Evolutionary conservation across 2,888 invertebrate species (phyloP), one percentile per base, ranked within the genome.

Genomic region (Willowsia nigromaculata): DNA sequence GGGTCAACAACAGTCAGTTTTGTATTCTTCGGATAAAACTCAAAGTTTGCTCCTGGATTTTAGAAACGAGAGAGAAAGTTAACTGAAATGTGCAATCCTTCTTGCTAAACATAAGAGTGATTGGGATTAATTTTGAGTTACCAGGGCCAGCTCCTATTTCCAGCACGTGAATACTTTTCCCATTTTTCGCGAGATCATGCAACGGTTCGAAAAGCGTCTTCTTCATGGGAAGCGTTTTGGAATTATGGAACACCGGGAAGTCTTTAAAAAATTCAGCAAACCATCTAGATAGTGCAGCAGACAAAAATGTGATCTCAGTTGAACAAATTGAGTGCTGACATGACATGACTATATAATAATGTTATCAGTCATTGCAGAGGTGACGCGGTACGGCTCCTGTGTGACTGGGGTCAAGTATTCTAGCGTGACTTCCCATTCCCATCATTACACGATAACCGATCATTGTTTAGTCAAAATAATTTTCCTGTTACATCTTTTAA

Each of bases 61-160:
- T 43, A 1, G 43, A 6, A 40, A 22, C 15, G 15, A 40, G 43
- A 43, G 1, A 37, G 7, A 37, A 43, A 43, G 13, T 9, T 15
- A 68, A 33, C 2, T 33, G 33, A 68, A 68, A 89, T 76, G 33
- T 86, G 89, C 40, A 97, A 37, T 37, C 37, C n/a, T n/a, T n/a
- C n/a, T n/a, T n/a, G n/a, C 7, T 7, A 40, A 40, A 40, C 5
- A 40, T 40, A 7, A 11, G 40, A n/a, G 50, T 6, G 50, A n/a
- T 6, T 3, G 9, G 15, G 15, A 9, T 50, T 50, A 3, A 13
- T 37, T 37, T 50, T 50, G 15, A n/a, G 3, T n/a, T 82, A 91
- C 92, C 92, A 53, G 91, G 83, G 9, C 92, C 92, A 47, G 89
- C 90, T 30, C 92, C 92, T 62, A 92, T 91, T 83, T 92, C 92